Percentiles rank a stretch among this genome's conserved stretches.
phyloP scores from a whole-genome alignment of 2,888 invertebrate genomes.

The Kryphioiulus occultus region DNA sequence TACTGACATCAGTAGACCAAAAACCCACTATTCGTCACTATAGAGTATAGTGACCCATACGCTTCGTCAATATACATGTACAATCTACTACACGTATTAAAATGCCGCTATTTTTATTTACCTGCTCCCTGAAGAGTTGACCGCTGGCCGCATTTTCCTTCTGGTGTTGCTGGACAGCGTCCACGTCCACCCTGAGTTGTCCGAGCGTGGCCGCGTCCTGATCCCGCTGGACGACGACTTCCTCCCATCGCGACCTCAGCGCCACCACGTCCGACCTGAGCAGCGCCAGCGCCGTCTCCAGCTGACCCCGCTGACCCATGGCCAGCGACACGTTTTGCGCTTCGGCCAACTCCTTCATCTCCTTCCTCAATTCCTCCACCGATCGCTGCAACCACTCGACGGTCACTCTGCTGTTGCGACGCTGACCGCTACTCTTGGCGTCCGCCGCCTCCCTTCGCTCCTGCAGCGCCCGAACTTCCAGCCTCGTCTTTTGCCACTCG shows the following conservation, averaged over 20 bases:
- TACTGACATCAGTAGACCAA: too few species aligned
- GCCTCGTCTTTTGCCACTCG: constrained; percentile 53
- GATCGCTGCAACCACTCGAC: constrained; percentile 50
- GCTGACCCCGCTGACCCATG: constrained; percentile 50
- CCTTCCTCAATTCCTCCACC: constrained; percentile 54
- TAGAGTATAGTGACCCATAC: too few species aligned
- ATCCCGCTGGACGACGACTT: constrained; percentile 53
- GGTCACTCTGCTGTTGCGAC: constrained; percentile 52
- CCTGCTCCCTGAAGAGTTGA: constrained; percentile 55
- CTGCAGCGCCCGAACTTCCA: constrained; percentile 53
- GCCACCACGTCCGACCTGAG: constrained; percentile 55
- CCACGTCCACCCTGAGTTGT: constrained; percentile 57
- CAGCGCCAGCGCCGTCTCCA: constrained; percentile 53
- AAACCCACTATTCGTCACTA: too few species aligned
- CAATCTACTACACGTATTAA: too few species aligned
- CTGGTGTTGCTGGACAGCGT: constrained; percentile 57
- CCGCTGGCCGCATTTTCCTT: constrained; percentile 55
- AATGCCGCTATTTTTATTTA: too few species aligned
- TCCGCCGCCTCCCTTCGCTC: constrained; percentile 53
- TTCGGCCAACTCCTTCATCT: constrained; percentile 55
- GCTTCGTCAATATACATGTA: too few species aligned
- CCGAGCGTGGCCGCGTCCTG: constrained; percentile 53
- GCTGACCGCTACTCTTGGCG: constrained; percentile 46
- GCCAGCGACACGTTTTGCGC: constrained; percentile 55
- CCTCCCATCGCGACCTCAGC: constrained; percentile 54